Evolutionary conservation across 2,113 vertebrate genomes (phyloP).

Genomic region (Eubucco bourcierii): DNA sequence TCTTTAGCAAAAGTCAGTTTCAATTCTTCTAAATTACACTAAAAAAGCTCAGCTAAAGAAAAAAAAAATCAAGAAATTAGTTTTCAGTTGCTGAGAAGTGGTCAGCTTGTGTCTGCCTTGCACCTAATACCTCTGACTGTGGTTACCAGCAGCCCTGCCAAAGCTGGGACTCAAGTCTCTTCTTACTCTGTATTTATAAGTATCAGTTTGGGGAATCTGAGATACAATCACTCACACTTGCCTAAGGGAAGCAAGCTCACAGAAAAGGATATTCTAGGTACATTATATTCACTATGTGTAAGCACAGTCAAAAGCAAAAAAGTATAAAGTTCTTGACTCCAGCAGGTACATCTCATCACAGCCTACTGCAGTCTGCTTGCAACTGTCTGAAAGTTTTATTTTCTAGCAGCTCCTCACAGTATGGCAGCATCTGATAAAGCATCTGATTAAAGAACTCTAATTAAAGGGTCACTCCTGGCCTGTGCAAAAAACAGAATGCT

Average conservation of each 20-base stretch:
- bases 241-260: not conserved
- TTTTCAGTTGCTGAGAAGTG: not conserved
- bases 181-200: not conserved
- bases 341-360: not conserved
- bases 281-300: not conserved
- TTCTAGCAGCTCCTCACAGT: not conserved
- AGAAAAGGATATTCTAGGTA: not conserved
- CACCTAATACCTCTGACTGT: not conserved
- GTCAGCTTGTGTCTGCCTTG: not conserved
- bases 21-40: not conserved
- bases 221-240: not conserved
- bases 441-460: not conserved
- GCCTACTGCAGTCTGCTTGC: not conserved
- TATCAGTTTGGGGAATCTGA: not conserved
- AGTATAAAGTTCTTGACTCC: no score
- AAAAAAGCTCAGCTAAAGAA: not conserved
- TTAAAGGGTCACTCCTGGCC: not conserved
- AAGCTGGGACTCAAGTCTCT: not conserved
- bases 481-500: not conserved
- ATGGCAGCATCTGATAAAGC: not conserved
- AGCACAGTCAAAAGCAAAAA: not conserved
- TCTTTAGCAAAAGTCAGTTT: not conserved
- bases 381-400: not conserved
- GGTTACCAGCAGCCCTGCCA: not conserved
- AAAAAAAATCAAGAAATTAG: not conserved